These are phyloP conservation scores for Malthinus seriepunctatus DNA, from an alignment of 2,888 invertebrate species.

Conservation along the genomic window DNA sequence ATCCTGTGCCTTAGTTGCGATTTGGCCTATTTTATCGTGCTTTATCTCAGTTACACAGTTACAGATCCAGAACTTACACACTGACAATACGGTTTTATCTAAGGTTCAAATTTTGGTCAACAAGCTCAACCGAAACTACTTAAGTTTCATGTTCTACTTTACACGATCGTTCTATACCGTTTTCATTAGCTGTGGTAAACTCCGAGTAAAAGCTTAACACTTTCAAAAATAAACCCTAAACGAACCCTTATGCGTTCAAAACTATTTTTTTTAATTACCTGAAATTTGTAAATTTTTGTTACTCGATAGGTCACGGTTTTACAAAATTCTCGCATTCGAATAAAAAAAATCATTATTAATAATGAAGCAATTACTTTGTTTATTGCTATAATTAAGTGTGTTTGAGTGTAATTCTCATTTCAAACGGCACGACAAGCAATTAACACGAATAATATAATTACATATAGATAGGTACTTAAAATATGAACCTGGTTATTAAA, in stretches of 20 bases:
- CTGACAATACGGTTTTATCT: slow-evolving; percentile 12
- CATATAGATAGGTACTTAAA: slow-evolving; percentile 10
- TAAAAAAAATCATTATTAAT: too few species aligned
- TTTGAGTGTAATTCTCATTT: slow-evolving; percentile 17
- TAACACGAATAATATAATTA: slow-evolving; percentile 17
- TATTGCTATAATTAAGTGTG: slow-evolving; percentile 22
- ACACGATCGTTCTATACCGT: background rate
- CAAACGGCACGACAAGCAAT: slow-evolving; percentile 17
- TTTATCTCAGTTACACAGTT: slow-evolving; percentile 24
- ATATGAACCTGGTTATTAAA: slow-evolving; percentile 10
- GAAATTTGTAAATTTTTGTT: too few species aligned
- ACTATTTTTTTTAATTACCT: too few species aligned
- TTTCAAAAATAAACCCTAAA: too few species aligned
- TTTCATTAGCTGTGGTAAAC: too few species aligned
- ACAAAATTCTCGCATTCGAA: too few species aligned
- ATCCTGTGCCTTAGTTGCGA: slow-evolving; percentile 37
- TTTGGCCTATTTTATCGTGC: slow-evolving; percentile 23
- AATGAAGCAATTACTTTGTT: slow-evolving; percentile 13
- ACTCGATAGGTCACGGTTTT: too few species aligned
- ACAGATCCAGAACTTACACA: slow-evolving; percentile 20
- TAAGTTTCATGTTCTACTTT: slow-evolving; percentile 2
- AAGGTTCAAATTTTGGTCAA: slow-evolving; percentile 16
- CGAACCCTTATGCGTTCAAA: too few species aligned
- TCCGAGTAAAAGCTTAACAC: too few species aligned
- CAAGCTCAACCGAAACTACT: slow-evolving; percentile 11